Evolutionary conservation across 2,888 invertebrate genomes (phyloP).

Genomic region (Lottia scabra): DNA sequence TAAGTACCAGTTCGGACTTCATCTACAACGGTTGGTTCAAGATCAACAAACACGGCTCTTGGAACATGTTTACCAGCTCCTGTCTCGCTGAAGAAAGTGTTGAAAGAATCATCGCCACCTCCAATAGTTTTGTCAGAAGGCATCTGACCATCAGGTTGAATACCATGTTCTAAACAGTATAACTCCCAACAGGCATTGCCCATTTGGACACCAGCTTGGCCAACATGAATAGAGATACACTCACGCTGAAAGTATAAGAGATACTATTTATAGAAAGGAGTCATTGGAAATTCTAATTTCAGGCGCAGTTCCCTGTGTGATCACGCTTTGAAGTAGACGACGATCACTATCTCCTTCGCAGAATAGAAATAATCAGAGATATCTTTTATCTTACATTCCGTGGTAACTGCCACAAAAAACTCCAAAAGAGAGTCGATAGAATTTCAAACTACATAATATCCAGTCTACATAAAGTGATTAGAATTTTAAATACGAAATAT

Average conservation of each 20-base stretch:
- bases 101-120: slow-evolving; percentile 86
- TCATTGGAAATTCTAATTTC: no score
- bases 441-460: no score
- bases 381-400: no score
- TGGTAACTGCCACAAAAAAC: no score
- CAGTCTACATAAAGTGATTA: no score
- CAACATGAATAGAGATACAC: slow-evolving; percentile 71
- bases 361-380: no score
- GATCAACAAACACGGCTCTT: slow-evolving; percentile 90
- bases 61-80: slow-evolving; percentile 97
- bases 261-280: not conserved
- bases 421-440: no score
- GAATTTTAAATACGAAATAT: no score
- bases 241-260: slow-evolving; percentile 66
- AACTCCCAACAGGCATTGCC: slow-evolving; percentile 74
- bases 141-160: slow-evolving; percentile 71
- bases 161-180: slow-evolving; percentile 73
- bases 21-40: slow-evolving; percentile 71
- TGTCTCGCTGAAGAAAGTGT: slow-evolving; percentile 83
- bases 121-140: slow-evolving; percentile 84
- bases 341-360: no score
- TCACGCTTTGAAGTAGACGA: no score
- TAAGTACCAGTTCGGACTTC: slow-evolving; percentile 30
- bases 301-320: no score
- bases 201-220: slow-evolving; percentile 72